phyloP scores from a whole-genome alignment of 2,113 vertebrate species.

The Pseudopodoces humilis region DNA sequence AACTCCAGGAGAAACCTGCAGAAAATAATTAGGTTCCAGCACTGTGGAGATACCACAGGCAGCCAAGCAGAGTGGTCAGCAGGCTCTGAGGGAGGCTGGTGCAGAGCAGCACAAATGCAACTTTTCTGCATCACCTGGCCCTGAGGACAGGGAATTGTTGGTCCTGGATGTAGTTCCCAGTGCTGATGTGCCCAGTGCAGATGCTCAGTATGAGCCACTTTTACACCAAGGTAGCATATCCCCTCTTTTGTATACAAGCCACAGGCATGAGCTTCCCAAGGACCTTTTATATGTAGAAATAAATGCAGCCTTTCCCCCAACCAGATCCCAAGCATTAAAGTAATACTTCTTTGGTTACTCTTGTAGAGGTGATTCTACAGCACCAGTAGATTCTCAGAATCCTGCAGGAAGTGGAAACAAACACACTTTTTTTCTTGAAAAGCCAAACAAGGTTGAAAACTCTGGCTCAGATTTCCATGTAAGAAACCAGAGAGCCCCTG shows the following conservation, averaged over 20 bases:
- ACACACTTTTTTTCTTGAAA: background rate
- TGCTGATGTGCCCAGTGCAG: background rate
- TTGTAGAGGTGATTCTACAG: background rate
- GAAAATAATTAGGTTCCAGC: background rate
- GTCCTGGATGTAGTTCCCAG: background rate
- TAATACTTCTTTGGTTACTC: background rate
- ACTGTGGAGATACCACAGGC: fast-evolving
- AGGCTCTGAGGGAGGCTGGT: background rate
- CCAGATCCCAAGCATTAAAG: background rate
- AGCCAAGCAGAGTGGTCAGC: fast-evolving
- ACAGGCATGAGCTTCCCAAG: background rate
- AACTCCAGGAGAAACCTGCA: background rate
- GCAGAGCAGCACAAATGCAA: background rate
- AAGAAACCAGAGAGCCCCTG: background rate
- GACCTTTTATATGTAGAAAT: background rate
- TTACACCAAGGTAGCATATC: background rate
- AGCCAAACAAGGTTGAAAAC: background rate
- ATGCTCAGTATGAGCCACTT: background rate
- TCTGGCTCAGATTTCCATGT: background rate
- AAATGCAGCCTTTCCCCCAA: background rate
- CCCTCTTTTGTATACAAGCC: background rate
- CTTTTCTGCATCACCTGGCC: fast-evolving
- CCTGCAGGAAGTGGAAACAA: background rate
- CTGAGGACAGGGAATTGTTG: background rate
- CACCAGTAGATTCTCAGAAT: background rate